These are phyloP conservation scores for Plectus sambesii DNA, from an alignment of 1,140 invertebrate genomes.

Conservation along the genomic window DNA sequence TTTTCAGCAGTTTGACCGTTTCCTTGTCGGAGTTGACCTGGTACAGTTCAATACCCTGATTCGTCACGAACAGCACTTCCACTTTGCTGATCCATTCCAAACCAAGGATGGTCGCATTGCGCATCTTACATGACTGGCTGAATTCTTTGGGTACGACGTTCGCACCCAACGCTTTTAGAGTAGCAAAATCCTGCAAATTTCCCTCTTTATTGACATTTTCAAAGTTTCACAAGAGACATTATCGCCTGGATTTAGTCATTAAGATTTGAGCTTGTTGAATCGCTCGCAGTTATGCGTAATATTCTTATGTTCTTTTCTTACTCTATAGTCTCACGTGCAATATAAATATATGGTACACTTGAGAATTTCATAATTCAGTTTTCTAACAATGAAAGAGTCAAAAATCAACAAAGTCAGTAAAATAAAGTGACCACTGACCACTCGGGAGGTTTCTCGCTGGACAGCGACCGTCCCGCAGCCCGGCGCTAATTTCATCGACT, in stretches of 20 bases:
- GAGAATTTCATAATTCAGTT: too few relatives aligned
- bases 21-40: slow-evolving; percentile 10
- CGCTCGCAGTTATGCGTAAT: too few relatives aligned
- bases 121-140: slow-evolving; percentile 6
- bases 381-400: too few relatives aligned
- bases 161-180: not conserved
- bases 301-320: too few relatives aligned
- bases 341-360: too few relatives aligned
- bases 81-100: slow-evolving; percentile 1
- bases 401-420: too few relatives aligned
- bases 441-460: slow-evolving; percentile 1
- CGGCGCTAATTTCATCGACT: slow-evolving; percentile 7
- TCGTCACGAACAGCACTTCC: slow-evolving; percentile 2
- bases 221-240: too few relatives aligned
- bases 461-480: slow-evolving; percentile 3
- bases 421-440: not conserved
- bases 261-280: too few relatives aligned
- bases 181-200: slow-evolving; percentile 3
- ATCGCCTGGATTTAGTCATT: too few relatives aligned
- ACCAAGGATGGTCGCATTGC: slow-evolving; percentile 1
- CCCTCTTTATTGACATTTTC: not conserved
- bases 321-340: too few relatives aligned
- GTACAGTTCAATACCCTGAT: slow-evolving; percentile 4
- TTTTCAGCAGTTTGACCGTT: slow-evolving; percentile 3
- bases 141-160: slow-evolving; percentile 1